These are phyloP conservation scores for Drosophila bipectinata DNA, from an alignment of 1,140 invertebrate genomes.

Conservation along the genomic window DNA sequence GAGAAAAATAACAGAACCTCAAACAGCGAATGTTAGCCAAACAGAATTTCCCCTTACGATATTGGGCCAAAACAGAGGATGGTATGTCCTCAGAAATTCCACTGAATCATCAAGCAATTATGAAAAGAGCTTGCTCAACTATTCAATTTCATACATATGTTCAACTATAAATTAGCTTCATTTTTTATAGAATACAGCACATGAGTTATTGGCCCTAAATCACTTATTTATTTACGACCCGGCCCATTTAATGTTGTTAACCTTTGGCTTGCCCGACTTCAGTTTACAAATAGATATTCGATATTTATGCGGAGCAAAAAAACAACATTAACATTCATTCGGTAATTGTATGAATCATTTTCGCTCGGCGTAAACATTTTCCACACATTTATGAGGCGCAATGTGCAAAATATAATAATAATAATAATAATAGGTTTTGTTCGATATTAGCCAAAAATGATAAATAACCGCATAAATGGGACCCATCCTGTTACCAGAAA, in stretches of 20 bases:
- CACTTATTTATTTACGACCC: constrained; percentile 61
- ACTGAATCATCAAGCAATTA: constrained; percentile 2
- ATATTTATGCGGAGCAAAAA: constrained; percentile 61
- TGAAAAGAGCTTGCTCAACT: neutral
- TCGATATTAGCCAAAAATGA: constrained; percentile 57
- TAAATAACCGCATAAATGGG: constrained; percentile 71
- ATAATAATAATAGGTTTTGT: constrained; percentile 74
- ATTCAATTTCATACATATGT: constrained; percentile 21
- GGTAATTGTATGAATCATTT: constrained; percentile 78
- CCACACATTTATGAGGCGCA: constrained; percentile 62
- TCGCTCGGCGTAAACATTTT: constrained; percentile 54
- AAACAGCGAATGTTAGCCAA: constrained; percentile 29
- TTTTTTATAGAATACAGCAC: constrained; percentile 45
- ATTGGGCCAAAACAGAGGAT: constrained; percentile 39
- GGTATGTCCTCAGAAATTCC: neutral
- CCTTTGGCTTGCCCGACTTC: constrained; percentile 42
- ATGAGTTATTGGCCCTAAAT: constrained; percentile 65
- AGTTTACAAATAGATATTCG: constrained; percentile 45
- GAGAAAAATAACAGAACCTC: constrained; percentile 23
- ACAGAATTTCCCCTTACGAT: constrained; percentile 70
- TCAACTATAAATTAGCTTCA: constrained; percentile 23
- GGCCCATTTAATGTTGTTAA: constrained; percentile 61
- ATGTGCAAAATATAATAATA: constrained; percentile 78
- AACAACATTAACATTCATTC: constrained; percentile 50
- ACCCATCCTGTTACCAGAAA: constrained; percentile 13